These are phyloP conservation scores for Protosalanx chinensis DNA, from an alignment of 2,797 vertebrate species.

Conservation along the genomic window DNA sequence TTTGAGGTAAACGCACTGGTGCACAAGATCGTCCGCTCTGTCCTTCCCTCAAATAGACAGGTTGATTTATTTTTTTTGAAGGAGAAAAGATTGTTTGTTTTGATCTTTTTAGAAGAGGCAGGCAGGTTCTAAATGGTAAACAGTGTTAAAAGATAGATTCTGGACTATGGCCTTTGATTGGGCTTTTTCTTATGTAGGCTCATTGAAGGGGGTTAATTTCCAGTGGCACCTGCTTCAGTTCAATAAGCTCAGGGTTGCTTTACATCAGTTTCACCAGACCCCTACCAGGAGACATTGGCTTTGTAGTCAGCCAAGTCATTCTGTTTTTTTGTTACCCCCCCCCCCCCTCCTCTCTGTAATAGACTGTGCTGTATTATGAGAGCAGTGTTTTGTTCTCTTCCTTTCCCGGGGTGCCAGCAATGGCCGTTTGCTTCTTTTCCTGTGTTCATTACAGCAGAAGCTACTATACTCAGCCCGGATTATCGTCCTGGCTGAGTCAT, in stretches of 20 bases:
- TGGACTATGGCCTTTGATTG: no score
- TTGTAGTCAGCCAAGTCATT: neutral
- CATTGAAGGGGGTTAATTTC: no score
- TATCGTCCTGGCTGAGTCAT: slow-evolving; percentile 38
- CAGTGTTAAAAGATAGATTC: neutral
- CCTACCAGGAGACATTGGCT: neutral
- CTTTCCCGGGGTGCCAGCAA: slow-evolving; percentile 7
- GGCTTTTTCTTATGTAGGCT: no score
- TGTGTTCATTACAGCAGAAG: slow-evolving; percentile 23
- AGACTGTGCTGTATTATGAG: slow-evolving; percentile 16
- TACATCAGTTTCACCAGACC: neutral
- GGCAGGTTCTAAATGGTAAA: neutral
- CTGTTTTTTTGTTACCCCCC: neutral
- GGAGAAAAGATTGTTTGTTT: slow-evolving; percentile 8
- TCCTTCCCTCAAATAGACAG: slow-evolving; percentile 8
- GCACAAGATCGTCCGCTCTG: slow-evolving; percentile 18
- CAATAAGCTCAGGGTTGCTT: neutral
- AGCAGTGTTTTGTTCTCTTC: slow-evolving; percentile 20
- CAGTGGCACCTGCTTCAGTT: no score
- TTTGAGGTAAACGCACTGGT: slow-evolving; percentile 29
- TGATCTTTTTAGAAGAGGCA: slow-evolving; percentile 4
- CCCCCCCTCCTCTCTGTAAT: neutral
- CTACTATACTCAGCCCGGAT: slow-evolving; percentile 18
- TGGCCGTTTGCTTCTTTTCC: slow-evolving; percentile 27
- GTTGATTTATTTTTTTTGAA: slow-evolving; percentile 4